phyloP scores from a whole-genome alignment of 2,888 invertebrate genomes.

The Orthonychiurus folsomi region DNA sequence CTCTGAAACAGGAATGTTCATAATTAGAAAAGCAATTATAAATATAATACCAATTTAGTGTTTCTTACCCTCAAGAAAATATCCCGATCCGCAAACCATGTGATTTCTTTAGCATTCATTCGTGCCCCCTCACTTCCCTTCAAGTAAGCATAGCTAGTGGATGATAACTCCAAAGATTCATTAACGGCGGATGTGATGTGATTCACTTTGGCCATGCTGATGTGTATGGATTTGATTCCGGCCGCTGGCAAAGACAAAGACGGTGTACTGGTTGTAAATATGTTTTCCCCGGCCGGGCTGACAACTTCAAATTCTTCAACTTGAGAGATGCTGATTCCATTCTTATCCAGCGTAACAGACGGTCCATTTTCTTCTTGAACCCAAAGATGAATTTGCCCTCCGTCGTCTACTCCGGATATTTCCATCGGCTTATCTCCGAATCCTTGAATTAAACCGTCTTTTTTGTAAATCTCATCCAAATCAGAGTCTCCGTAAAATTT shows the following conservation, averaged over 20 bases:
- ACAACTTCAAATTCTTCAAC: constrained; percentile 61
- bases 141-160: constrained; percentile 58
- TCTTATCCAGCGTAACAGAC: constrained; percentile 53
- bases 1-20: no score
- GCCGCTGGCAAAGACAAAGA: constrained; percentile 58
- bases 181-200: constrained; percentile 65
- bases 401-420: constrained; percentile 46
- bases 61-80: constrained; percentile 55
- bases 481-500: constrained; percentile 71
- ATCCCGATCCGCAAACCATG: constrained; percentile 69
- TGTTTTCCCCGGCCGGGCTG: constrained; percentile 55
- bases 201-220: constrained; percentile 54
- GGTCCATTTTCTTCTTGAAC: constrained; percentile 40
- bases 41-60: constrained; percentile 15
- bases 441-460: constrained; percentile 58
- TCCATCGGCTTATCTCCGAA: constrained; percentile 52
- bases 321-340: constrained; percentile 60
- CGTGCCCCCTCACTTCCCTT: constrained; percentile 65
- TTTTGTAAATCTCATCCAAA: constrained; percentile 64
- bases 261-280: constrained; percentile 68
- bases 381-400: constrained; percentile 40
- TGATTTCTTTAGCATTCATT: constrained; percentile 53
- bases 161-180: constrained; percentile 57
- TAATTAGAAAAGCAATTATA: background rate
- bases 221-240: constrained; percentile 44